phyloP scores from a whole-genome alignment of 2,113 vertebrate species.

The Numida meleagris region DNA sequence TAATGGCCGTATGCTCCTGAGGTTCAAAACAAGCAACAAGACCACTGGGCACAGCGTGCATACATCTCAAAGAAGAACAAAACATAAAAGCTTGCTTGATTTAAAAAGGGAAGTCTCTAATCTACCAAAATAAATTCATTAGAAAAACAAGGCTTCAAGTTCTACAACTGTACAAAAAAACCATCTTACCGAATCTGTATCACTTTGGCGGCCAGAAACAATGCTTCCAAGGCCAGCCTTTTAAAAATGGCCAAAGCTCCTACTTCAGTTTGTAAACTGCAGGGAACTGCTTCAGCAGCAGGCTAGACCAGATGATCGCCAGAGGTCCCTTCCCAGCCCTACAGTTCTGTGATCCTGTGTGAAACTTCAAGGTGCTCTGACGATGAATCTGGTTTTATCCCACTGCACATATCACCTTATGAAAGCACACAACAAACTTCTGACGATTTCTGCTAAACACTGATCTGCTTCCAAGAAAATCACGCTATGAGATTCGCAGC shows the following conservation, averaged over 20 bases:
- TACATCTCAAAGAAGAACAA: neutral
- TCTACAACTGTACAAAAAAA: neutral
- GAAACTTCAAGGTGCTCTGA: neutral
- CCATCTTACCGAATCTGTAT: neutral
- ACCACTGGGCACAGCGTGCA: neutral
- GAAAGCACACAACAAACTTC: neutral
- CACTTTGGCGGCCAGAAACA: neutral
- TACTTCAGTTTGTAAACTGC: neutral
- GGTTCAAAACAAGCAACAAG: neutral
- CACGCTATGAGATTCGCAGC: neutral
- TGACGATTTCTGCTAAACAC: neutral
- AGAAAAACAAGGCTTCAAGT: neutral
- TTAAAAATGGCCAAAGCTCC: neutral
- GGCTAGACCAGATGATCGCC: too few species aligned
- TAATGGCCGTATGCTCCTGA: neutral
- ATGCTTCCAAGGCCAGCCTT: neutral
- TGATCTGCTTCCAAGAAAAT: neutral
- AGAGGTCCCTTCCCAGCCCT: too few species aligned
- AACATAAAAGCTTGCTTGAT: neutral
- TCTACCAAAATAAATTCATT: neutral
- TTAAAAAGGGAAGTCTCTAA: neutral
- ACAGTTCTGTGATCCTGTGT: too few species aligned
- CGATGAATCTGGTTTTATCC: neutral
- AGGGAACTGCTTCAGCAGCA: too few species aligned
- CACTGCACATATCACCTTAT: accelerated